Conservation (phyloP, 2,797 vertebrate genomes). For the Spheniscus humboldti region DNA sequence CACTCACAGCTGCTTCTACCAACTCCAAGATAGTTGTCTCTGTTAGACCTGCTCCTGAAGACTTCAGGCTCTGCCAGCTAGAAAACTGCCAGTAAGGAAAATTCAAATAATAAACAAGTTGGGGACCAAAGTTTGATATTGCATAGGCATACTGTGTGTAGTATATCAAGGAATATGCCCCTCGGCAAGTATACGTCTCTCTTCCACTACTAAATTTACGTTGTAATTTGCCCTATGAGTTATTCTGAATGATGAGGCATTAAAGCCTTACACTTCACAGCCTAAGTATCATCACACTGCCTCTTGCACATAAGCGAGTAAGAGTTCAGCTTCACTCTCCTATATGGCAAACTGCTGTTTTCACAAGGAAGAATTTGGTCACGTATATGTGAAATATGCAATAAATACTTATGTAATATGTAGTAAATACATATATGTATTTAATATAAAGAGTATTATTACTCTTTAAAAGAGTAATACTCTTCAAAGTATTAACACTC, state of each 20-base stretch:
- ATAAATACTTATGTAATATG: background rate
- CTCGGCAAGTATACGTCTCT: accelerated
- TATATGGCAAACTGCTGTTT: background rate
- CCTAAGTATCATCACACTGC: background rate
- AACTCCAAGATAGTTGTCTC: background rate
- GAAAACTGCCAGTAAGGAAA: background rate
- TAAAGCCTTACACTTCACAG: background rate
- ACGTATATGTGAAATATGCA: background rate
- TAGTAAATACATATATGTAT: background rate
- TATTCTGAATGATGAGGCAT: background rate
- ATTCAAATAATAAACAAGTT: background rate
- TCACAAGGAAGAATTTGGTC: background rate
- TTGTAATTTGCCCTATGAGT: background rate
- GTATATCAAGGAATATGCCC: background rate
- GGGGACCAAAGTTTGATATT: accelerated
- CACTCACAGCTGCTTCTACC: background rate
- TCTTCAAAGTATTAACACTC: background rate
- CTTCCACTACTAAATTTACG: background rate
- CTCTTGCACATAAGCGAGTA: background rate
- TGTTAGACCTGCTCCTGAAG: background rate
- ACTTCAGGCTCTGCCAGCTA: background rate
- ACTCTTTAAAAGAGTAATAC: background rate
- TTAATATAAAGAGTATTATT: background rate
- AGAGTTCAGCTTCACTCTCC: background rate
- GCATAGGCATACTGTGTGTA: background rate